phyloP scores from a whole-genome alignment of 2,113 vertebrate species.

The Rhegmatorhina hoffmannsi region DNA sequence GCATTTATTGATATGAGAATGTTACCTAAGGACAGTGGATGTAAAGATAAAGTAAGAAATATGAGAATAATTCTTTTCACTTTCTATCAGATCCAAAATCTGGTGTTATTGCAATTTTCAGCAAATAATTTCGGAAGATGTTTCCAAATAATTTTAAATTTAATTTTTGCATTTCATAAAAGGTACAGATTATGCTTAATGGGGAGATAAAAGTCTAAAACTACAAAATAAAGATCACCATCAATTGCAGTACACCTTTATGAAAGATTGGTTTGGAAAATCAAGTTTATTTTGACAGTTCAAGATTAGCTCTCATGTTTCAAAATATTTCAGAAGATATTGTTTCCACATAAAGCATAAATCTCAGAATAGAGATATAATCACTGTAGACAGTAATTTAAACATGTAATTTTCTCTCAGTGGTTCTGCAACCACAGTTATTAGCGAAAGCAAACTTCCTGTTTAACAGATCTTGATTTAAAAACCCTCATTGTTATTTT shows the following conservation, averaged over 20 bases:
- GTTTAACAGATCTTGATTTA: neutral
- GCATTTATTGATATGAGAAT: neutral
- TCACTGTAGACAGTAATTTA: neutral
- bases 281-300: slow-evolving; percentile 3
- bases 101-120: neutral
- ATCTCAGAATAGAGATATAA: neutral
- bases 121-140: neutral
- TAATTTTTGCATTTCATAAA: neutral
- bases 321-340: neutral
- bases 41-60: neutral
- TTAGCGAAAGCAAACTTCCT: neutral
- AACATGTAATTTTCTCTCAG: neutral
- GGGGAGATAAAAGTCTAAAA: neutral
- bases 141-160: neutral
- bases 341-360: neutral
- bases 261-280: neutral
- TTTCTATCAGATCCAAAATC: neutral
- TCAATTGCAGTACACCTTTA: neutral
- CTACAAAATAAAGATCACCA: neutral
- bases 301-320: neutral
- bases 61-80: neutral
- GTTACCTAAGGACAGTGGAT: neutral
- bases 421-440: neutral
- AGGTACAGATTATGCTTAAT: neutral
- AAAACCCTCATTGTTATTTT: neutral